Evolutionary conservation across 2,888 invertebrate genomes (phyloP).

Genomic region (Penaeus monodon): DNA sequence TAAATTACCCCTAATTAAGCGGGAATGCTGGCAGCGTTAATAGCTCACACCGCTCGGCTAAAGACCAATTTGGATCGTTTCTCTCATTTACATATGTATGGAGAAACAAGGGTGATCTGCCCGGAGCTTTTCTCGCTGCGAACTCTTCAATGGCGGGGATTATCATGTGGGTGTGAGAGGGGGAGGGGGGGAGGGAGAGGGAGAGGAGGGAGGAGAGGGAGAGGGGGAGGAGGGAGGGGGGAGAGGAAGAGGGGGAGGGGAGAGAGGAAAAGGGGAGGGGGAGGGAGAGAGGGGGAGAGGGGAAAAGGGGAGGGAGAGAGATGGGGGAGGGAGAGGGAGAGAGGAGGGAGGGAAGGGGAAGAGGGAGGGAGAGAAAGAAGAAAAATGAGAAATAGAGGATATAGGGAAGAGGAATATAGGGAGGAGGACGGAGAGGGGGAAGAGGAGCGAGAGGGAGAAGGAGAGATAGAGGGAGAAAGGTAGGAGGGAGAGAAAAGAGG

Average conservation of each 20-base stretch:
- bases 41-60: constrained; percentile 28
- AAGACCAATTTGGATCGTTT: constrained; percentile 29
- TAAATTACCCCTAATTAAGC: constrained; percentile 32
- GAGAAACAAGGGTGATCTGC: background rate
- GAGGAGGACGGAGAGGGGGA: background rate
- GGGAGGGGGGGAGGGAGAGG: too few relatives aligned
- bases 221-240: too few relatives aligned
- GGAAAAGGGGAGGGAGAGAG: too few relatives aligned
- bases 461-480: background rate
- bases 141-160: too few relatives aligned
- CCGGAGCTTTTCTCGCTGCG: too few relatives aligned
- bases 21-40: constrained; percentile 29
- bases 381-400: background rate
- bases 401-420: background rate
- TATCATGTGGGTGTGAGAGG: too few relatives aligned
- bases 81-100: constrained; percentile 33
- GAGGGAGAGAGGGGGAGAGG: too few relatives aligned
- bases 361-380: background rate
- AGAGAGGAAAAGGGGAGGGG: too few relatives aligned
- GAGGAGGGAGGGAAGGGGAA: background rate
- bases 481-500: background rate
- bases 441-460: background rate
- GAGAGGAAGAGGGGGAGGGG: too few relatives aligned
- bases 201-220: too few relatives aligned
- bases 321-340: background rate